Evolutionary conservation across 2,797 vertebrate species (phyloP), one percentile per base, ranked within the genome.

Genomic region (Apogon talboti): DNA sequence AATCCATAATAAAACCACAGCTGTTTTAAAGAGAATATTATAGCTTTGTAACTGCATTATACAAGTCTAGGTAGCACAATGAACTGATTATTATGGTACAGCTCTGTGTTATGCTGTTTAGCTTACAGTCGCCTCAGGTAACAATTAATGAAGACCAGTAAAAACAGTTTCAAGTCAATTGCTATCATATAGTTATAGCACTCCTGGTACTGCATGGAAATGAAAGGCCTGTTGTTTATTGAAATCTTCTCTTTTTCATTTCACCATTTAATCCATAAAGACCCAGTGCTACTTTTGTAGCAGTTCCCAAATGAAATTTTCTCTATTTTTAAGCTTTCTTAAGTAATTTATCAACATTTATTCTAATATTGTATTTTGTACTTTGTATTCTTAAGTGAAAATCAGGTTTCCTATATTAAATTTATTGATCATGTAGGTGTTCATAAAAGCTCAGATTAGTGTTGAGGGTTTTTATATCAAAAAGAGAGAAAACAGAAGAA

Each of bases 121-220:
- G 19, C 6, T 68, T 53, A 57, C 47, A 30, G 55, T 46, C 47
- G 52, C 63, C 63, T 11, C 11, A 44, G 40, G 47, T 38, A 40
- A 57, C 51, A 54, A 37, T 68, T 60, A 68, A n/a, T 14, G 9
- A 74, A 62, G 28, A 14, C 7, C n/a, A 40, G 45, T 43, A 70
- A 78, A 73, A 41, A 11, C 41, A 63, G 15, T 9, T 47, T 58
- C 35, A n/a, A 6, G 44, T 65, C 47, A 30, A 24, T 59, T 24
- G 71, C 55, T 65, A 7, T 43, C 40, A 56, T 30, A 13, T 55
- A 51, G 64, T 58, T 42, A 33, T 45, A 48, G 28, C 1, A 56
- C 9, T 15, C 37, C 35, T 38, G 42, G 16, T 42, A 12, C 44
- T 71, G 30, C 7, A 38, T 47, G 16, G 24, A 28, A 28, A 28